phyloP scores from a whole-genome alignment of 2,888 invertebrate genomes.

The Rhagonycha lutea region DNA sequence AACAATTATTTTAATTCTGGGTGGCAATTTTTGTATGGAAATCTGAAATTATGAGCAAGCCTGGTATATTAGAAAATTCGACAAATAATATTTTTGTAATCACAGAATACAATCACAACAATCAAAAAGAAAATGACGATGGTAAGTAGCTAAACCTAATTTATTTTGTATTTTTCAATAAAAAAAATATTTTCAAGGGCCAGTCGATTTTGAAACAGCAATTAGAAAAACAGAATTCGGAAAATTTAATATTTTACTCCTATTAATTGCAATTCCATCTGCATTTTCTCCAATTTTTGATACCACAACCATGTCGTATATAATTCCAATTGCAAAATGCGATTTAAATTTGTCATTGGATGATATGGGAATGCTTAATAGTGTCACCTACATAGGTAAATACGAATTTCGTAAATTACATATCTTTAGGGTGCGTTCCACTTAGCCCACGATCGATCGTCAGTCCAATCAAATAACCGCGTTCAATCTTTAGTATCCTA shows the following conservation, averaged over 20 bases:
- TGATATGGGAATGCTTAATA: conserved; percentile 73
- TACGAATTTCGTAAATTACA: too few relatives aligned
- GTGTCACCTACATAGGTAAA: conserved; percentile 72
- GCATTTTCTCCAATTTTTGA: conserved; percentile 73
- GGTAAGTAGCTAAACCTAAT: not conserved
- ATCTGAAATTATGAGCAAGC: not conserved
- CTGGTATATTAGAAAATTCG: not conserved
- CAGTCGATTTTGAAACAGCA: conserved; percentile 72
- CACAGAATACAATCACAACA: not conserved
- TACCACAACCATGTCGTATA: conserved; percentile 72
- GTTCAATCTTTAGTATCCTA: too few relatives aligned
- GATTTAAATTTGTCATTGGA: conserved; percentile 69
- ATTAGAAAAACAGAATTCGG: conserved; percentile 72
- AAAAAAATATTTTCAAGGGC: conserved; percentile 14
- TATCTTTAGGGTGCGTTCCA: not conserved
- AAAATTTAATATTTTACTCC: conserved; percentile 65
- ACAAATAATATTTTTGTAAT: not conserved
- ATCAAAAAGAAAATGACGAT: not conserved
- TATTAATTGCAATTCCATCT: conserved; percentile 66
- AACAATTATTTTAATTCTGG: too few relatives aligned
- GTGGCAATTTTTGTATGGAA: not conserved
- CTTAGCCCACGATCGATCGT: too few relatives aligned
- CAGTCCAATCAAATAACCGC: too few relatives aligned
- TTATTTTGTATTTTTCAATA: not conserved
- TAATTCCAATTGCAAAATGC: conserved; percentile 76